Base-by-base conservation (phyloP, 2,888 invertebrate genomes). In the Netelia melanura region DNA sequence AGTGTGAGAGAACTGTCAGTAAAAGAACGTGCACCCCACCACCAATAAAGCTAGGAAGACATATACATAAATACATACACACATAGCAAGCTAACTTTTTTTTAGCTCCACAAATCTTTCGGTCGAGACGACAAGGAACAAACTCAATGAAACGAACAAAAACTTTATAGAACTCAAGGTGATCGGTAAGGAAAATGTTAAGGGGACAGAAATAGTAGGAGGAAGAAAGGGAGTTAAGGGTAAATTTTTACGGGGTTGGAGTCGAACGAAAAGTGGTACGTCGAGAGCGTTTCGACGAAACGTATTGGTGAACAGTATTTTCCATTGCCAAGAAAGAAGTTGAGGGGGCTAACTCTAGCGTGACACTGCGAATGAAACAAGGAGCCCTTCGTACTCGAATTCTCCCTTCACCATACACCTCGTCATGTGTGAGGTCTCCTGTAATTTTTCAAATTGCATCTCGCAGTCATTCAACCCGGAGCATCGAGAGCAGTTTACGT, bases 361-460 rank as follows among this genome's bases (percentile, higher is more conserved):
- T 70, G 83, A 88, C 38, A 89, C 88, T 87, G 83, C 81, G 85
- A 85, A 88, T 87, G 86, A 87, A 68, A 83, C 70, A 75, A n/a
- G 68, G 56, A 64, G 17, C 71, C 70, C 71, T 56, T n/a, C 3
- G 52, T 17, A 17, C 9, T 17, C 23, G 23, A 43, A 30, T 54
- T 43, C 8, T 21, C 30, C 43, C 71, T 65, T 52, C 14, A 5
- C 38, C n/a, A 30, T 23, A 64, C 43, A 65, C 61, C 68, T 38
- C 68, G 44, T 67, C 58, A n/a, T 9, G 79, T 86, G 86, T 86
- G 87, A 90, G 87, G 88, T 25, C 88, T 89, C 89, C 89, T 90
- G 89, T 91, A 92, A 92, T 92, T 90, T 90, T 90, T 90, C 87
- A 90, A 90, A 91, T 90, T 90, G 88, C 89, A 88, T 87, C 89